Percentiles rank a stretch among this genome's conserved stretches.
Evolutionary conservation across 2,797 vertebrate species (phyloP).

Genomic region (Xenopus petersii): DNA sequence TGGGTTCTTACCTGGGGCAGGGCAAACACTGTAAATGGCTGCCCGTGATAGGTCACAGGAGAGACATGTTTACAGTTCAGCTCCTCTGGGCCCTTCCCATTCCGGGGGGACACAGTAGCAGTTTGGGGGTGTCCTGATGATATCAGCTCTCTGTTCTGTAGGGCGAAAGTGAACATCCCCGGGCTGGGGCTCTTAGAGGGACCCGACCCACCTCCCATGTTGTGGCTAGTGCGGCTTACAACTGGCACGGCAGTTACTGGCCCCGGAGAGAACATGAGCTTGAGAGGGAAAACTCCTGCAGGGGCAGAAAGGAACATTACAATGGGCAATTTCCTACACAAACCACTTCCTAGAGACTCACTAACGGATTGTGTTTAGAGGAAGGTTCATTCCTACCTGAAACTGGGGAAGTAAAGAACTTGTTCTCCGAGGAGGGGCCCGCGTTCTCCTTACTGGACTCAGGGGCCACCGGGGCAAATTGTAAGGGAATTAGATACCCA

Average conservation of each 20-base stretch:
- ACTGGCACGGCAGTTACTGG: slow-evolving; percentile 65
- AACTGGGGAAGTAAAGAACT: slow-evolving; percentile 77
- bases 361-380: too few species aligned
- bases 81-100: slow-evolving; percentile 48
- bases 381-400: slow-evolving; percentile 65
- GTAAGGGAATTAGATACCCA: slow-evolving; percentile 88
- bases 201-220: slow-evolving; percentile 54
- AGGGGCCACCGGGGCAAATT: slow-evolving; percentile 68
- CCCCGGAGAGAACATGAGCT: slow-evolving; percentile 66
- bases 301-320: neutral
- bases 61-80: slow-evolving; percentile 67
- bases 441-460: slow-evolving; percentile 64
- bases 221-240: slow-evolving; percentile 55
- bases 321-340: too few species aligned
- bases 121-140: slow-evolving; percentile 60
- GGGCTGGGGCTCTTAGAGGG: slow-evolving; percentile 72
- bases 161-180: slow-evolving; percentile 86
- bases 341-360: too few species aligned
- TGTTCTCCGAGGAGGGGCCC: slow-evolving; percentile 67
- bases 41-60: slow-evolving; percentile 54
- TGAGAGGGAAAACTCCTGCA: slow-evolving; percentile 68
- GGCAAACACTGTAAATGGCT: slow-evolving; percentile 62
- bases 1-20: slow-evolving; percentile 68
- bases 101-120: slow-evolving; percentile 53
- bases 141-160: slow-evolving; percentile 86